Conservation (phyloP, 2,113 vertebrate genomes). For the Pavo muticus region DNA sequence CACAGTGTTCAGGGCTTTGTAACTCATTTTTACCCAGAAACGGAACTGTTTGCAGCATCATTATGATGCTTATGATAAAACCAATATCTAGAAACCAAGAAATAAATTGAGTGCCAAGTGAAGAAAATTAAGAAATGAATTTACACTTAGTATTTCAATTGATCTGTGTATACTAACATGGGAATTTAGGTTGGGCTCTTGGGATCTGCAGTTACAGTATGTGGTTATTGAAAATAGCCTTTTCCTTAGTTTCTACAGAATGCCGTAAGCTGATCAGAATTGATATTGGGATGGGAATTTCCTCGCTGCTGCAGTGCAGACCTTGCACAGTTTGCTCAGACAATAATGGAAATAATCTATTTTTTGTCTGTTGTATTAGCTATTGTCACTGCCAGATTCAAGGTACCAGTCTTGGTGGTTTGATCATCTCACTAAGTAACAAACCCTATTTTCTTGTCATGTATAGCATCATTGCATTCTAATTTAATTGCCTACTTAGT, state of each 20-base stretch:
- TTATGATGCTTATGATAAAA: conserved; percentile 40
- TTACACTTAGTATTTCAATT: background rate
- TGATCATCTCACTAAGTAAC: background rate
- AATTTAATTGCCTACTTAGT: background rate
- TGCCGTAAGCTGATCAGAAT: background rate
- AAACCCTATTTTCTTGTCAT: background rate
- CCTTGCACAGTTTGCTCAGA: background rate
- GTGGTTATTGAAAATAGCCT: background rate
- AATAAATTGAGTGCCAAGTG: conserved; percentile 39
- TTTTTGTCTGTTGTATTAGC: background rate
- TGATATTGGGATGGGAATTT: background rate
- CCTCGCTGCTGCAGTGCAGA: background rate
- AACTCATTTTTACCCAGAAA: conserved; percentile 32
- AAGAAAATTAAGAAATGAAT: conserved; percentile 27
- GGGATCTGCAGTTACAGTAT: background rate
- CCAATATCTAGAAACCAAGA: background rate
- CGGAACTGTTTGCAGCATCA: background rate
- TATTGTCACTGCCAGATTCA: background rate
- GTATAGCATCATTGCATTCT: background rate
- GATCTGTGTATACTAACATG: background rate
- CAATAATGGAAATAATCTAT: background rate
- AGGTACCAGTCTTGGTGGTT: background rate
- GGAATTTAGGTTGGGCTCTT: background rate
- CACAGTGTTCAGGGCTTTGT: background rate
- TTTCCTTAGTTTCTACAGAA: background rate